A percentile compares a stretch with the other conserved stretches of the same genome.
Evolutionary conservation across 2,888 invertebrate species (phyloP).

Genomic region (Polyommatus iphigenia): DNA sequence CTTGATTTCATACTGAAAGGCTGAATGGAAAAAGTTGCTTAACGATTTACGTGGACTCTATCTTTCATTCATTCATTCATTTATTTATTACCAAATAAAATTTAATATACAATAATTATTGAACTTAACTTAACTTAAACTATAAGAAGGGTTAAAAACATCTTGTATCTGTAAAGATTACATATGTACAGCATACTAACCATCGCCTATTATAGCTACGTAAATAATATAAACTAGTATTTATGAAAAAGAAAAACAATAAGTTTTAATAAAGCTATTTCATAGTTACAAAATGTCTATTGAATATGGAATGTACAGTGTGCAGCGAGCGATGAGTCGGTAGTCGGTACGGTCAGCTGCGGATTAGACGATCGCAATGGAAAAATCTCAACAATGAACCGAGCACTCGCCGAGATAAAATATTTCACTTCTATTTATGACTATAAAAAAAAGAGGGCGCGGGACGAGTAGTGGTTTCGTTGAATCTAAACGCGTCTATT

Average conservation of each 20-base stretch:
- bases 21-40: background rate
- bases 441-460: conserved; percentile 60
- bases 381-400: conserved; percentile 40
- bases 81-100: too few species aligned
- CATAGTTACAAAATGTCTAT: background rate
- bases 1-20: background rate
- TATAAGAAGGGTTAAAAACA: too few species aligned
- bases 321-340: conserved; percentile 19
- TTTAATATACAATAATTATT: too few species aligned
- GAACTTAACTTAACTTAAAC: too few species aligned
- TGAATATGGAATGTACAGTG: conserved; percentile 9
- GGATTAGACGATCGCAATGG: conserved; percentile 37
- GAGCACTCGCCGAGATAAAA: conserved; percentile 60
- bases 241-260: background rate
- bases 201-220: background rate
- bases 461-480: conserved; percentile 55
- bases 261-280: background rate
- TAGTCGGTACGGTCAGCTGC: conserved; percentile 34
- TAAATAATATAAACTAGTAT: background rate
- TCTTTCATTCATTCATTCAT: background rate
- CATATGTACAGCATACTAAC: background rate
- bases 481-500: conserved; percentile 40
- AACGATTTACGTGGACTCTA: background rate
- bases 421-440: conserved; percentile 71
- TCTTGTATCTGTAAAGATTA: background rate